Evolutionary conservation across 1,140 invertebrate genomes (phyloP), one percentile per base, ranked within the genome.

Genomic region (Papilio glaucus): DNA sequence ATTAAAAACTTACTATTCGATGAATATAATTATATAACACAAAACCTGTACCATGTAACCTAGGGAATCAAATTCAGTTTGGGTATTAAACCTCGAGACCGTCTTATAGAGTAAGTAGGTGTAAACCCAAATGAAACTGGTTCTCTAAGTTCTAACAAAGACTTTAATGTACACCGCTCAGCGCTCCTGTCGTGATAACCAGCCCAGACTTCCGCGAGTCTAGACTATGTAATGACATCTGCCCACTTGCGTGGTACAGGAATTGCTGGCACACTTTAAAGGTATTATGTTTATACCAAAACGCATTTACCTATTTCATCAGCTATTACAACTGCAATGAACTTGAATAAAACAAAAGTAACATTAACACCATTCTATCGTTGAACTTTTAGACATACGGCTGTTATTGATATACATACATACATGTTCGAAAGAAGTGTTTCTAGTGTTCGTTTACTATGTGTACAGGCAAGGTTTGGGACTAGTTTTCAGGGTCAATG

Each of bases 181-280:
- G 0, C 61, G 29, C 61, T 63, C 12, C 24, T 57, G 29, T 18
- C n/a, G 61, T 38, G 33, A 38, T n/a, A n/a, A n/a, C n/a, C 8
- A 63, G 29, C 8, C 15, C 7, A 26, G 61, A 13, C 61, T 7
- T 0, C 15, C 18, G 29, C 13, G n/a, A 13, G 77, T 79, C 77
- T 77, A 76, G 77, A 79, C 77, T 18, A 2, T 10, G 65, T 72
- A 70, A 63, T 69, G 65, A 42, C 45, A 68, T 72, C 63, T 70
- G 41, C 60, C 71, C 53, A 72, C 21, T 72, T 63, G 38, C 33
- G 0, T 13, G 21, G 13, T 38, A 10, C 29, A 15, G 33, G 33
- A 63, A 63, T 37, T 15, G n/a, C 15, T 63, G 33, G 7, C 33
- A 26, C 60, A 63, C 61, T 63, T 63, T 18, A 33, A 38, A 12